Conservation (phyloP, 2,113 vertebrate species). For the Cyprinus carpio region DNA sequence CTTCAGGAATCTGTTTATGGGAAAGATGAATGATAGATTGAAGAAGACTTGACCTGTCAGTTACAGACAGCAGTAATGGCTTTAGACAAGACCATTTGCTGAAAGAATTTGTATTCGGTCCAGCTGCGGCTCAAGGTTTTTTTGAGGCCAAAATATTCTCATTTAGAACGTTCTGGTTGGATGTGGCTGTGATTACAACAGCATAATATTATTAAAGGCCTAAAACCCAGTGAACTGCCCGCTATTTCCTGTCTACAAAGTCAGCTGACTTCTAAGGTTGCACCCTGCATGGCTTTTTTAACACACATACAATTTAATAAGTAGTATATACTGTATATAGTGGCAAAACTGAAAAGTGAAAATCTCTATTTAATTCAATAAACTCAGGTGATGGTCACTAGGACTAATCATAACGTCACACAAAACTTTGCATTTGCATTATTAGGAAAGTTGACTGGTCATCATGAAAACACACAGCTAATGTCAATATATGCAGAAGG, state of each 20-base stretch:
- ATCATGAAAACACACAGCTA: not conserved
- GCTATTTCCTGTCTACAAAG: not conserved
- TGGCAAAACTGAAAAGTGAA: not conserved
- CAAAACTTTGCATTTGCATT: not conserved
- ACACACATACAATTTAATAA: too few relatives aligned
- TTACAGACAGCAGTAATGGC: conserved; percentile 38
- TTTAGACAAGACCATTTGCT: conserved; percentile 32
- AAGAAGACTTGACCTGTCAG: conserved; percentile 26
- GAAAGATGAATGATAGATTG: conserved; percentile 39
- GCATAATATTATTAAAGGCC: not conserved
- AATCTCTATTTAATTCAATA: too few relatives aligned
- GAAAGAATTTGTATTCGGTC: conserved; percentile 14
- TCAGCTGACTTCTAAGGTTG: not conserved
- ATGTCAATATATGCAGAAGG: not conserved
- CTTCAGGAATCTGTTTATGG: conserved; percentile 29
- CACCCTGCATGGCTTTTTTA: not conserved
- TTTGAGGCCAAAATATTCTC: not conserved
- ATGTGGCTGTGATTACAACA: not conserved
- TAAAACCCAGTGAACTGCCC: not conserved
- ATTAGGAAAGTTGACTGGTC: not conserved
- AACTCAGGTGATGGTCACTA: too few relatives aligned
- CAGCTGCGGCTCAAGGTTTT: conserved; percentile 2
- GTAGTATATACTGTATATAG: too few relatives aligned
- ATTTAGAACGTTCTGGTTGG: conserved; percentile 15
- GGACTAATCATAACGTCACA: not conserved